Conservation (phyloP, 2,888 invertebrate genomes). For the Taenaris catops region DNA sequence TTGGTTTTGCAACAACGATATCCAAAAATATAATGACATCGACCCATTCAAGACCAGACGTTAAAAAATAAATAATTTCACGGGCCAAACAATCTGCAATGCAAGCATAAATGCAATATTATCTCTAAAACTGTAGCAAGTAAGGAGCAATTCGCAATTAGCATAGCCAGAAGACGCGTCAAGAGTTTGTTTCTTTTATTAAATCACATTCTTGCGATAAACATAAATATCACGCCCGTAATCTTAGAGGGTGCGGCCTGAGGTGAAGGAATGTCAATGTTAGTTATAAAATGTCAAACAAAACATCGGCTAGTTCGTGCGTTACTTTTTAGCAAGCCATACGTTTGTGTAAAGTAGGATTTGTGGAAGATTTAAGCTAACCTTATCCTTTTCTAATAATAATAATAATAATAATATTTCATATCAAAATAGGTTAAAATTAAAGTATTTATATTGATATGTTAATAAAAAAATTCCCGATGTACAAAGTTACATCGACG, state of each 20-base stretch:
- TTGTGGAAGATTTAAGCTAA: no score
- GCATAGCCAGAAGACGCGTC: conserved; percentile 36
- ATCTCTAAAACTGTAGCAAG: conserved; percentile 25
- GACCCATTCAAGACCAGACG: conserved; percentile 21
- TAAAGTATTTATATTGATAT: not conserved
- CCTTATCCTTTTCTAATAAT: no score
- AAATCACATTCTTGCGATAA: conserved; percentile 34
- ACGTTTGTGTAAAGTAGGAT: no score
- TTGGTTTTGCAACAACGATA: no score
- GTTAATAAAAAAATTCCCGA: not conserved
- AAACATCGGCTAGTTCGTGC: conserved; percentile 1
- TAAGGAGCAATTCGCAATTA: conserved; percentile 32
- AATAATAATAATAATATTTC: no score
- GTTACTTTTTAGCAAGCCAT: not conserved
- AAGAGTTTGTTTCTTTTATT: conserved; percentile 31
- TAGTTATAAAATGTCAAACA: conserved; percentile 17
- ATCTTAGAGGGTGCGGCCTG: conserved; percentile 27
- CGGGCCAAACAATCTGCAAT: conserved; percentile 21
- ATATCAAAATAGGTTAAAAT: no score
- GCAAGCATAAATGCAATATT: conserved; percentile 32
- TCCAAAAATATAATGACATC: conserved; percentile 4
- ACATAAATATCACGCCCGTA: conserved; percentile 28
- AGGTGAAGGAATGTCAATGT: conserved; percentile 24
- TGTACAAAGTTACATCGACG: no score
- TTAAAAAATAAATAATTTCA: conserved; percentile 24